phyloP scores from a whole-genome alignment of 2,113 vertebrate genomes.

The Hassar affinis region DNA sequence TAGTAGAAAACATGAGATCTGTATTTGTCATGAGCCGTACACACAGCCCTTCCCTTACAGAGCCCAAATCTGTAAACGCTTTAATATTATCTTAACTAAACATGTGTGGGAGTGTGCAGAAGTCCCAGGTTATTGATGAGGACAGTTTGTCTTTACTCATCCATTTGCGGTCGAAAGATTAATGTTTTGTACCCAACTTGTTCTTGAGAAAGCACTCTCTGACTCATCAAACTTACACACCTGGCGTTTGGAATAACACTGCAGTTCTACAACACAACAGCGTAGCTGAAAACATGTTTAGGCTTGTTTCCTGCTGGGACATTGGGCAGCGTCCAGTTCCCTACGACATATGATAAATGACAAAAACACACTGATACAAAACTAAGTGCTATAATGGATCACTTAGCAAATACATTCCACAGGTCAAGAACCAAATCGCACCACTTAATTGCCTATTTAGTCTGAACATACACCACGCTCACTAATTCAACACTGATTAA shows the following conservation, averaged over 20 bases:
- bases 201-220: constrained; percentile 11
- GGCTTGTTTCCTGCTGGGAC: neutral
- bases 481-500: neutral
- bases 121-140: constrained; percentile 15
- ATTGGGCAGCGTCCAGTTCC: neutral
- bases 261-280: neutral
- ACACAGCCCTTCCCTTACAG: neutral
- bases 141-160: constrained; percentile 32
- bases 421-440: neutral
- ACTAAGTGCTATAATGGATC: constrained; percentile 11
- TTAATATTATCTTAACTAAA: constrained; percentile 41
- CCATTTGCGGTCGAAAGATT: constrained; percentile 1
- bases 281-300: neutral
- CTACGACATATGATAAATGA: neutral
- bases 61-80: constrained; percentile 20
- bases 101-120: neutral
- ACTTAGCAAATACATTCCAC: neutral
- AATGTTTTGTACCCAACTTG: constrained; percentile 16
- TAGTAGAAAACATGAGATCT: neutral
- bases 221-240: neutral
- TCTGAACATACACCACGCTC: neutral
- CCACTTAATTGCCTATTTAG: constrained; percentile 5
- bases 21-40: neutral
- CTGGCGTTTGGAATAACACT: neutral
- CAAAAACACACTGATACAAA: neutral